Conservation (phyloP, 2,888 invertebrate species). For the Euzophera pinguis region DNA sequence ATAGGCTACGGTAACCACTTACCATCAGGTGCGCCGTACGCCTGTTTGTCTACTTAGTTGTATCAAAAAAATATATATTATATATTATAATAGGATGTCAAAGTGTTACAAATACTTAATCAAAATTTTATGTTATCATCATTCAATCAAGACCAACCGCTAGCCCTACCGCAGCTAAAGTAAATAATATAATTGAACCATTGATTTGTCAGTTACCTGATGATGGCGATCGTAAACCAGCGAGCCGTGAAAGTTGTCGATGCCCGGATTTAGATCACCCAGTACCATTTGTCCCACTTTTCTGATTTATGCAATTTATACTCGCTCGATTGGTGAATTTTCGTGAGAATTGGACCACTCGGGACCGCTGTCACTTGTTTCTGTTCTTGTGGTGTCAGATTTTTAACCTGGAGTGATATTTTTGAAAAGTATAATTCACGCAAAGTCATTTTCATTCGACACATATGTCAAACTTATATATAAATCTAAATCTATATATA, state of each 20-base stretch:
- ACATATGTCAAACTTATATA: too few species aligned
- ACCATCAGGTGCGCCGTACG: too few species aligned
- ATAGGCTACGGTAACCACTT: too few species aligned
- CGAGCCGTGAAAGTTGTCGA: conserved; percentile 8
- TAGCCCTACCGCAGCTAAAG: conserved; percentile 11
- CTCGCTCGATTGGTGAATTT: neutral
- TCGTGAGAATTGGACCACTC: neutral
- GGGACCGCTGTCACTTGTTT: neutral
- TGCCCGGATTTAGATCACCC: conserved; percentile 2
- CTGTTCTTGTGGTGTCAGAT: neutral
- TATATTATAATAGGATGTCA: too few species aligned
- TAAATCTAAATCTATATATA: too few species aligned
- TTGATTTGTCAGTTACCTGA: conserved; percentile 34
- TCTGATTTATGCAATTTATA: neutral
- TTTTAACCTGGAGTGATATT: too few species aligned
- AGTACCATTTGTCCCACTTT: conserved; percentile 3
- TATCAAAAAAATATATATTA: too few species aligned
- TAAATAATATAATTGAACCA: conserved; percentile 30
- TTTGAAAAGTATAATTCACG: too few species aligned
- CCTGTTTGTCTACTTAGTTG: too few species aligned
- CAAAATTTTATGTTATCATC: too few species aligned
- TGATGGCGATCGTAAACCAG: conserved; percentile 13
- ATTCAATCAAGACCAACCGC: neutral
- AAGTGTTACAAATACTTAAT: too few species aligned
- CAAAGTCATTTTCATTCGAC: too few species aligned